These are phyloP conservation scores for Pseudococcus jackbeardsleyi DNA, from an alignment of 2,888 invertebrate species.

Conservation along the genomic window DNA sequence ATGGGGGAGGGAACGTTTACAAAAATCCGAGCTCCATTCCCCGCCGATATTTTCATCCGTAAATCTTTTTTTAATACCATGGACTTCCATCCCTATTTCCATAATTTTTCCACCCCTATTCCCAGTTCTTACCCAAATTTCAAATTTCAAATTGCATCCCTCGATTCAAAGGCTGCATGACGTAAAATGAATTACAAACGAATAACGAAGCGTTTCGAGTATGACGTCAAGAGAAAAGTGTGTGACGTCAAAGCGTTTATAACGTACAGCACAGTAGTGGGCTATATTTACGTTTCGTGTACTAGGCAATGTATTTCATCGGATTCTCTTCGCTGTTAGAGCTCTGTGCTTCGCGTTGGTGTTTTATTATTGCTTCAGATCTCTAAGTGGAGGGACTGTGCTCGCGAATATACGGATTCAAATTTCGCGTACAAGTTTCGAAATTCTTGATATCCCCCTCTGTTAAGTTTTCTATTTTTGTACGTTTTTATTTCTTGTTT, in stretches of 20 bases:
- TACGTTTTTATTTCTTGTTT: slow-evolving; percentile 56
- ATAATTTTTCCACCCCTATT: neutral
- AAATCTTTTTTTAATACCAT: neutral
- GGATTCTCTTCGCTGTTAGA: slow-evolving; percentile 39
- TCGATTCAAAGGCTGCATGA: slow-evolving; percentile 35
- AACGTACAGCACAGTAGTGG: slow-evolving; percentile 39
- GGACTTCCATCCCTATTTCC: neutral
- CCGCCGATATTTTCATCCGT: neutral
- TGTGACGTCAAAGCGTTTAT: slow-evolving; percentile 58
- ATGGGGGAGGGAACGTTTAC: neutral
- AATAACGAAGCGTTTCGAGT: slow-evolving; percentile 59
- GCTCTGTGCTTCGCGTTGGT: slow-evolving; percentile 29
- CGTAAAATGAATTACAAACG: slow-evolving; percentile 62
- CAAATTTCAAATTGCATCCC: slow-evolving; percentile 50
- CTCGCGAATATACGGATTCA: slow-evolving; percentile 52
- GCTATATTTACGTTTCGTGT: slow-evolving; percentile 64
- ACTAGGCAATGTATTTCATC: slow-evolving; percentile 60
- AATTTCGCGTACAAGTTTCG: slow-evolving; percentile 48
- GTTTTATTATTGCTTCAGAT: slow-evolving; percentile 52
- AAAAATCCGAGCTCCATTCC: neutral
- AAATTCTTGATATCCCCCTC: slow-evolving; percentile 45
- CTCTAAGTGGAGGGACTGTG: slow-evolving; percentile 57
- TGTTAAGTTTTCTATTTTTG: slow-evolving; percentile 49
- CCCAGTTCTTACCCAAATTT: neutral
- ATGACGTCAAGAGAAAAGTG: slow-evolving; percentile 57